Evolutionary conservation across 2,888 invertebrate species (phyloP).

Genomic region (Agrochola litura): DNA sequence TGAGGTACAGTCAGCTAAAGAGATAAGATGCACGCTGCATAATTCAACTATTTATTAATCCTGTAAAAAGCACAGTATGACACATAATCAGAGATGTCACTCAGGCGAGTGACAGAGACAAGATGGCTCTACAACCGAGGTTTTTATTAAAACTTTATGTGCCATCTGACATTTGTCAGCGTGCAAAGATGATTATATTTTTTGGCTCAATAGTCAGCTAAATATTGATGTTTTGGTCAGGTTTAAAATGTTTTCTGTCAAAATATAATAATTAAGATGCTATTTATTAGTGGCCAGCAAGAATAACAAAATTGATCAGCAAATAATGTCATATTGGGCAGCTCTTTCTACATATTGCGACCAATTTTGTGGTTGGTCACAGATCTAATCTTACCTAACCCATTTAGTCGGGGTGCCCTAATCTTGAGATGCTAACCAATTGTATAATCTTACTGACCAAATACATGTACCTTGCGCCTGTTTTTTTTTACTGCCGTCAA

Average conservation of each 20-base stretch:
- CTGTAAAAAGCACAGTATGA: not conserved
- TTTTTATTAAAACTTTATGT: not conserved
- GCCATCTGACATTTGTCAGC: not conserved
- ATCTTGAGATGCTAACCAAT: not conserved
- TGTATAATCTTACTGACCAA: not conserved
- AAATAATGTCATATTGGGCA: not conserved
- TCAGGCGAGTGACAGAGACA: not conserved
- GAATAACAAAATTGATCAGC: not conserved
- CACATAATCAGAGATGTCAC: not conserved
- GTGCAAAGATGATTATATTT: not conserved
- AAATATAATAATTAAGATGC: not conserved
- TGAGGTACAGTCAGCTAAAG: constrained; percentile 6
- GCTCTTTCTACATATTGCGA: not conserved
- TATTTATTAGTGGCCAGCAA: not conserved
- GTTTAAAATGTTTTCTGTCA: not conserved
- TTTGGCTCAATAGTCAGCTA: not conserved
- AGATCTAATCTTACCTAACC: not conserved
- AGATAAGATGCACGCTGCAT: too few species aligned
- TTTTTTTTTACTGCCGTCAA: not conserved
- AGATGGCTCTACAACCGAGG: not conserved
- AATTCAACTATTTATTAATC: not conserved
- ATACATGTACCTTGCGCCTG: not conserved
- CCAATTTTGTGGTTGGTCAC: not conserved
- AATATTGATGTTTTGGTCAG: not conserved
- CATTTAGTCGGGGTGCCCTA: not conserved